Base-by-base conservation (phyloP, 2,888 invertebrate genomes). In the Galeruca laticollis region DNA sequence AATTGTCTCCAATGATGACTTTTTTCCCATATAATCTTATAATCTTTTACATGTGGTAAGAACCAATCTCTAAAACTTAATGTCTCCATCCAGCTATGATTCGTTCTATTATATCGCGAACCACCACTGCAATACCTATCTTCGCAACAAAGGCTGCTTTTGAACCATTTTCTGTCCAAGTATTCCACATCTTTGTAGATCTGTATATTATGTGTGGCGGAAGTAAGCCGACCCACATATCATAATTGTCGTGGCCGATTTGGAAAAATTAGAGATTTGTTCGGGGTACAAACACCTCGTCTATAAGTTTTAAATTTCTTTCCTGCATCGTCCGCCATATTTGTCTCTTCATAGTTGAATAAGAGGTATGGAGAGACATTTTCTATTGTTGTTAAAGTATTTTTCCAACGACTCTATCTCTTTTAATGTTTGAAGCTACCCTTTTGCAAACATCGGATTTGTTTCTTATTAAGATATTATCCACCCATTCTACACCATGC, bases 161-260 rank as follows among this genome's bases (percentile, higher is more conserved):
- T 82, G 67, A 79, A 57, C 57, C 57, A 57, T 57, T 57, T 26
- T 57, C 49, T 83, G 10, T 83, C 84, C 21, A 79, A 78, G 68
- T 73, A 70, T n/a, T 73, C 71, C 69, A 61, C 65, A 6, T 49
- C 52, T 31, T 77, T 68, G 73, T 76, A 80, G 37, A 84, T 13
- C 82, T 83, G 71, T 83, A 84, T 33, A 84, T 80, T 13, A 84
- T 78, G 74, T 83, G 84, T 33, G 79, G 81, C 18, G 82, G 83
- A 40, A 84, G 73, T 11, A 82, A 33, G 83, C 82, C 62, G 80
- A 74, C 11, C 77, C 82, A 72, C 76, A 75, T 66, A 83, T 77
- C 84, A 85, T 84, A 2, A 84, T 64, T 8, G 80, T 79, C 11
- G 72, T 80, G 20, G 73, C 68, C 13, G 64, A 57, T 64, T 73